A percentile compares a stretch with the other conserved stretches of the same genome.
Evolutionary conservation across 2,797 vertebrate species (phyloP).

Genomic region (Allenopithecus nigroviridis): DNA sequence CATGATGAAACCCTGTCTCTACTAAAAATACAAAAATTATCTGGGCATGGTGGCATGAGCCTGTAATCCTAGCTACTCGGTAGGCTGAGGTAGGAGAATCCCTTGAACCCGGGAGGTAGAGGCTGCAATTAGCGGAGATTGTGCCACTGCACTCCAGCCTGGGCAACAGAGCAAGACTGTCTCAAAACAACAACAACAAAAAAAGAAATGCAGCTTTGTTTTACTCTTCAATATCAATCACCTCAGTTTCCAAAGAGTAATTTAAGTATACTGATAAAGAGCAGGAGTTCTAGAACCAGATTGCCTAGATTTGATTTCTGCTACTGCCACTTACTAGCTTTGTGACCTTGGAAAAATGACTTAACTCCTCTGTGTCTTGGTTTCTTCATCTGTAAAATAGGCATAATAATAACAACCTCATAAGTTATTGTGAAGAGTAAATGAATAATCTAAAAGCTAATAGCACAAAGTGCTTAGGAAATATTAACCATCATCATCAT

Average conservation of each 20-base stretch:
- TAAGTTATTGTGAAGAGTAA: background rate
- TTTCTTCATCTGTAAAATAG: conserved; percentile 73
- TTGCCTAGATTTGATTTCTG: conserved; percentile 42
- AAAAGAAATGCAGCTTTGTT: background rate
- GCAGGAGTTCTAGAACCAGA: background rate
- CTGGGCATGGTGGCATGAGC: rapidly evolving
- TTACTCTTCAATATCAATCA: background rate
- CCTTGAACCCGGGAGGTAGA: rapidly evolving
- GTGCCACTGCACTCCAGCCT: too few relatives aligned
- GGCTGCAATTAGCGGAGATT: too few relatives aligned
- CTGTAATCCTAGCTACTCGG: too few relatives aligned
- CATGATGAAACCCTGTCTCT: too few relatives aligned
- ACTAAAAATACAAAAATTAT: too few relatives aligned
- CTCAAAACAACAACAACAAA: too few relatives aligned
- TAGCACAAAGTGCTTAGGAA: background rate
- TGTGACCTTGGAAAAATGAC: conserved; percentile 1
- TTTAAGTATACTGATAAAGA: background rate
- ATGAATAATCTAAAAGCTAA: background rate
- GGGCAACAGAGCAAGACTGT: too few relatives aligned
- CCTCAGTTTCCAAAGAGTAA: background rate
- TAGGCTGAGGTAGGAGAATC: too few relatives aligned
- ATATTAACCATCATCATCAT: background rate
- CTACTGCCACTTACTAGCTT: conserved; percentile 52
- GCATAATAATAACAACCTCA: background rate
- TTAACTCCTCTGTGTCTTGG: conserved; percentile 30